Percentiles rank a stretch among this genome's conserved stretches.
Evolutionary conservation across 2,797 vertebrate species (phyloP).

Genomic region (Pagetopsis macropterus): DNA sequence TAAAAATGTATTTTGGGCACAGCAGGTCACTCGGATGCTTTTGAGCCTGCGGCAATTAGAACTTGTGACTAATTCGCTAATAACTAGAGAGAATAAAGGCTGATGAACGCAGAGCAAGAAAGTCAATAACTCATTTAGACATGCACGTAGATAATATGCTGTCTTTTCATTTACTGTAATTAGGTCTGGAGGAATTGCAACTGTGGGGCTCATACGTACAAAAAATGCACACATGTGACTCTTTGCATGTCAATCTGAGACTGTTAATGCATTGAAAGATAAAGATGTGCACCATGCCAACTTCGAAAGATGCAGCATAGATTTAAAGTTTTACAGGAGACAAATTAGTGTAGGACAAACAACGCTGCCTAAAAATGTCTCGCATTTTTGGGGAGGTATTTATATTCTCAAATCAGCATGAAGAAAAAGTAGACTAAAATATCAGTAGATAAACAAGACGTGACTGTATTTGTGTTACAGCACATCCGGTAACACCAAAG

Average conservation of each 20-base stretch:
- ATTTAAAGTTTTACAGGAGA: slow-evolving; percentile 10
- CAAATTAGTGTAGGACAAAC: neutral
- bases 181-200: slow-evolving; percentile 52
- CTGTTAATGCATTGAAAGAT: slow-evolving; percentile 24
- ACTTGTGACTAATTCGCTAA: slow-evolving; percentile 69
- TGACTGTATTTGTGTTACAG: slow-evolving; percentile 8
- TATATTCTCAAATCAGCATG: slow-evolving; percentile 19
- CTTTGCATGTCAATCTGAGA: slow-evolving; percentile 17
- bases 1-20: slow-evolving; percentile 34
- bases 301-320: neutral
- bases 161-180: slow-evolving; percentile 63
- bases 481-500: slow-evolving; percentile 25
- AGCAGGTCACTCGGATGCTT: slow-evolving; percentile 54
- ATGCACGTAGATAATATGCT: slow-evolving; percentile 56
- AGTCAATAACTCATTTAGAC: slow-evolving; percentile 63
- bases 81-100: slow-evolving; percentile 62
- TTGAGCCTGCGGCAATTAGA: slow-evolving; percentile 55
- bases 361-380: slow-evolving; percentile 11
- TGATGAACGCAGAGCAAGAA: slow-evolving; percentile 54
- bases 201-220: slow-evolving; percentile 10
- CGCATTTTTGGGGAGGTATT: neutral
- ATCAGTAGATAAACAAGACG: neutral
- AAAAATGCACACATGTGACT: slow-evolving; percentile 34
- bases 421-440: slow-evolving; percentile 13
- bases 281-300: neutral